phyloP scores from a whole-genome alignment of 2,888 invertebrate species.

The Cheilosia pagana region DNA sequence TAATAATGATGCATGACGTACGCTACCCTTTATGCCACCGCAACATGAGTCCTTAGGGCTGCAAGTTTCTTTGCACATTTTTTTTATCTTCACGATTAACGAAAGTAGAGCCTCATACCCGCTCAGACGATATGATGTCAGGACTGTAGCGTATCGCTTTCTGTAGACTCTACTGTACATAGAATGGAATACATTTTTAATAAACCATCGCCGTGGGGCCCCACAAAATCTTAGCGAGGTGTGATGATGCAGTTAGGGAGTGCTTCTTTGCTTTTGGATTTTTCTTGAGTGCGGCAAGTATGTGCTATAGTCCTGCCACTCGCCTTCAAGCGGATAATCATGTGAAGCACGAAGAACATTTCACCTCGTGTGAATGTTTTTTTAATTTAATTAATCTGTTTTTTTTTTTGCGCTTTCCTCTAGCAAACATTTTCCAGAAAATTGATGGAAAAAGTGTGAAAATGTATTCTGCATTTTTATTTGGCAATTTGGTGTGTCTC shows the following conservation, averaged over 20 bases:
- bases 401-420: background rate
- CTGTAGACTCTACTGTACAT: background rate
- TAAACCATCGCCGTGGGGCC: constrained; percentile 12
- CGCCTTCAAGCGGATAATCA: background rate
- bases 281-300: background rate
- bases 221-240: constrained; percentile 12
- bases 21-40: background rate
- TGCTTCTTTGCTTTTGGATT: background rate
- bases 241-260: constrained; percentile 8
- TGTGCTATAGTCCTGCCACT: constrained; percentile 14
- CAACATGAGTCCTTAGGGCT: background rate
- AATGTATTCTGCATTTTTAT: background rate
- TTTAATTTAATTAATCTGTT: constrained; percentile 10
- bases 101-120: background rate
- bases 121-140: background rate
- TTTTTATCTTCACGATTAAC: background rate
- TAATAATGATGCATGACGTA: constrained; percentile 2
- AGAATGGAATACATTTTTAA: constrained; percentile 24
- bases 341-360: background rate
- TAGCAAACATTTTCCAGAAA: background rate
- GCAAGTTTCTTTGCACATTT: background rate
- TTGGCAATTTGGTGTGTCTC: background rate
- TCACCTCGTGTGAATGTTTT: constrained; percentile 1
- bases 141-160: background rate
- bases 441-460: background rate